These are phyloP conservation scores for Drosophila rubida DNA, from an alignment of 2,888 invertebrate genomes.

Conservation along the genomic window DNA sequence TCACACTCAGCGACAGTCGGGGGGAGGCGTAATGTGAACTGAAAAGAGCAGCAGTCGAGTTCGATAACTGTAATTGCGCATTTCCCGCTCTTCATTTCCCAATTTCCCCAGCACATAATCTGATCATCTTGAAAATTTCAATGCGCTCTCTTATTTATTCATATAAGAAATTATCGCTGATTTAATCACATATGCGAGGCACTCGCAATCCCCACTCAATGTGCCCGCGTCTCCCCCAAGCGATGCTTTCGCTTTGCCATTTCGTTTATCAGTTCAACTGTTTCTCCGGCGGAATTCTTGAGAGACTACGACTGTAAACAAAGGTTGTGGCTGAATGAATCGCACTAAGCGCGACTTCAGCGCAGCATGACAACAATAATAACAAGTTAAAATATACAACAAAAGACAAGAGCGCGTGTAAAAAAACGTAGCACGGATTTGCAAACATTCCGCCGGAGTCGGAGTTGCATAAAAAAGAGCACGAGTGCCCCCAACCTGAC, in stretches of 20 bases:
- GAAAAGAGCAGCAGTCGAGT: conserved; percentile 7
- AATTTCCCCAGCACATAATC: conserved; percentile 29
- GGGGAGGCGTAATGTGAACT: conserved; percentile 22
- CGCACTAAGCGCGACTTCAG: conserved; percentile 43
- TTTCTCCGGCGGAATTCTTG: conserved; percentile 45
- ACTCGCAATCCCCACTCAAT: conserved; percentile 59
- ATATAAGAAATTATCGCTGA: conserved; percentile 80
- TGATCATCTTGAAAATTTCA: conserved; percentile 36
- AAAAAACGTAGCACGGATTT: conserved; percentile 72
- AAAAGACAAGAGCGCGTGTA: conserved; percentile 33
- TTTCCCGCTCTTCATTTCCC: conserved; percentile 6
- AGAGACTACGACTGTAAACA: conserved; percentile 65
- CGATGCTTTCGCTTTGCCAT: conserved; percentile 53
- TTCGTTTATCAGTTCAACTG: conserved; percentile 61
- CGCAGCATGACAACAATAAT: conserved; percentile 59
- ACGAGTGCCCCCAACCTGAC: conserved; percentile 38
- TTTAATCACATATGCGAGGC: conserved; percentile 67
- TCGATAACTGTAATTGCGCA: conserved; percentile 11
- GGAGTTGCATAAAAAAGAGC: conserved; percentile 74
- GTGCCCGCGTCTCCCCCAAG: conserved; percentile 28
- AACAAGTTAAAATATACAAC: conserved; percentile 31
- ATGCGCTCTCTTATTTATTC: conserved; percentile 67
- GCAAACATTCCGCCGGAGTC: conserved; percentile 62
- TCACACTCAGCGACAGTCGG: conserved; percentile 31
- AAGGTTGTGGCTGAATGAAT: conserved; percentile 64